A percentile compares a stretch with the other conserved stretches of the same genome.
These are phyloP conservation scores for Lycorma delicatula DNA, from an alignment of 1,140 invertebrate genomes.

Conservation along the genomic window DNA sequence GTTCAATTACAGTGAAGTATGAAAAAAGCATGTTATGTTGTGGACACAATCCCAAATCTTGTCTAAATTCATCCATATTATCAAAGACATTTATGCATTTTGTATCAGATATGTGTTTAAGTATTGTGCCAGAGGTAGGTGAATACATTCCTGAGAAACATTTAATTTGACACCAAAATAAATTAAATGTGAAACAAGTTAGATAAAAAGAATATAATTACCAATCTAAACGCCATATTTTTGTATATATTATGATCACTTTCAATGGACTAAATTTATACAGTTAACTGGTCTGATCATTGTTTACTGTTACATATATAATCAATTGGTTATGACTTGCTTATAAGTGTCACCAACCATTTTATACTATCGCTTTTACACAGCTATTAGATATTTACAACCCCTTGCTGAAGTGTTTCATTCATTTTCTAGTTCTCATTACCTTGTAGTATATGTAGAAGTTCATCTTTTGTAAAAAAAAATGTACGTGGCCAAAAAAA, in stretches of 20 bases:
- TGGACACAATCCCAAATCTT: slow-evolving; percentile 54
- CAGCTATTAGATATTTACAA: too few relatives aligned
- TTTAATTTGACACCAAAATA: slow-evolving; percentile 59
- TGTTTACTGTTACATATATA: background rate
- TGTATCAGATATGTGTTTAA: slow-evolving; percentile 41
- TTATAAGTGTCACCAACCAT: too few relatives aligned
- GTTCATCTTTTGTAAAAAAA: too few relatives aligned
- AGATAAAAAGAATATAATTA: too few relatives aligned
- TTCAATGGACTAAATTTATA: background rate
- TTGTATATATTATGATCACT: background rate
- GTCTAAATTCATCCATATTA: slow-evolving; percentile 43
- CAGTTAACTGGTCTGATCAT: background rate
- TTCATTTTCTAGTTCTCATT: too few relatives aligned
- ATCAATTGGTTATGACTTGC: too few relatives aligned
- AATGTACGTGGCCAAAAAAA: too few relatives aligned
- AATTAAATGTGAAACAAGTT: too few relatives aligned
- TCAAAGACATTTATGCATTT: slow-evolving; percentile 55
- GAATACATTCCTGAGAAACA: slow-evolving; percentile 47
- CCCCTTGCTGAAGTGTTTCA: too few relatives aligned
- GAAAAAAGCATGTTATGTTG: slow-evolving; percentile 58
- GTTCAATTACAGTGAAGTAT: slow-evolving; percentile 50
- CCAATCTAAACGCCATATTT: too few relatives aligned
- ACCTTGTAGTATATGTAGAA: too few relatives aligned
- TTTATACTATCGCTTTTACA: too few relatives aligned
- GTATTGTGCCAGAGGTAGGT: slow-evolving; percentile 56